phyloP scores from a whole-genome alignment of 2,888 invertebrate species.

The Sturmia bella region DNA sequence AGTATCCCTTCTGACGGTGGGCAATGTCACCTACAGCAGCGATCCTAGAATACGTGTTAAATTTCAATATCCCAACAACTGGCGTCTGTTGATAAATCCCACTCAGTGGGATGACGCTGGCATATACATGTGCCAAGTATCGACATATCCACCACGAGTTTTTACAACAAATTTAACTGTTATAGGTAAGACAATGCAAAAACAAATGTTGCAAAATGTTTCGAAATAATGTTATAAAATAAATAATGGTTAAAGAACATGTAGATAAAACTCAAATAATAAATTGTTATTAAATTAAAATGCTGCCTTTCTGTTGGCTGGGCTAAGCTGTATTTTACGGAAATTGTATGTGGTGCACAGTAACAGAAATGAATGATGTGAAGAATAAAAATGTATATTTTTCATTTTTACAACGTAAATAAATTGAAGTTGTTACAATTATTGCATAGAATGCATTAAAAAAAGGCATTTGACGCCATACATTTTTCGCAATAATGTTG shows the following conservation, averaged over 20 bases:
- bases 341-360: no score
- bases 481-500: no score
- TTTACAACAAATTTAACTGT: slow-evolving; percentile 89
- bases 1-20: slow-evolving; percentile 86
- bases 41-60: slow-evolving; percentile 86
- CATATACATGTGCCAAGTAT: slow-evolving; percentile 90
- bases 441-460: no score
- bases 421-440: no score
- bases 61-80: slow-evolving; percentile 88
- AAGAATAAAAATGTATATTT: no score
- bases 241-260: neutral
- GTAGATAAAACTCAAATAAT: neutral
- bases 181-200: slow-evolving; percentile 84
- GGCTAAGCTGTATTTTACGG: no score
- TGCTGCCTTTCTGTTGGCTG: no score
- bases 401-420: no score
- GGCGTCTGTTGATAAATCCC: slow-evolving; percentile 87
- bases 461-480: no score
- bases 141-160: slow-evolving; percentile 90
- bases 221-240: slow-evolving; percentile 20
- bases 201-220: neutral
- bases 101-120: slow-evolving; percentile 88
- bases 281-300: no score
- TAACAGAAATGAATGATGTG: no score
- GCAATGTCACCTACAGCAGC: slow-evolving; percentile 85